These are phyloP conservation scores for Carassius auratus DNA, from an alignment of 2,113 vertebrate species.

Conservation along the genomic window DNA sequence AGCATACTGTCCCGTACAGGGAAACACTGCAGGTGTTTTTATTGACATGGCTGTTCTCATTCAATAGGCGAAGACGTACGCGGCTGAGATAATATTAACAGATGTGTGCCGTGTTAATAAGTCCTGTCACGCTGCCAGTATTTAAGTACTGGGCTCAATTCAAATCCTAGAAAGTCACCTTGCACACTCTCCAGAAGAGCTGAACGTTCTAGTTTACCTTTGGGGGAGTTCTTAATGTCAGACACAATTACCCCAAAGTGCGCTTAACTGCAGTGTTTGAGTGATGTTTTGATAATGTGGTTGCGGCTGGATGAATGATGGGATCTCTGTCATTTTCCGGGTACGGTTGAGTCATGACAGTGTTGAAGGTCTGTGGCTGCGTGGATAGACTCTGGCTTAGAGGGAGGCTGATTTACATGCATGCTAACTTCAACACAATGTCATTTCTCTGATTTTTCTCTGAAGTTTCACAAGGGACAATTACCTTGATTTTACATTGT, in stretches of 20 bases:
- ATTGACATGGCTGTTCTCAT: background rate
- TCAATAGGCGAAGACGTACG: background rate
- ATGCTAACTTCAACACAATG: background rate
- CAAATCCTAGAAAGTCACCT: slow-evolving; percentile 34
- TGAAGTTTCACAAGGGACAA: background rate
- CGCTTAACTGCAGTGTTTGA: background rate
- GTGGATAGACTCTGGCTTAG: background rate
- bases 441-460: background rate
- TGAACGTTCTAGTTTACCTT: slow-evolving; percentile 22
- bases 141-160: slow-evolving; percentile 30
- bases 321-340: background rate
- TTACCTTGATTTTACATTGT: background rate
- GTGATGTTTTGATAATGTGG: slow-evolving; percentile 15
- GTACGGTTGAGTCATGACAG: background rate
- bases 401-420: background rate
- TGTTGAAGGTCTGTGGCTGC: background rate
- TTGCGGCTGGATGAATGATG: slow-evolving; percentile 25
- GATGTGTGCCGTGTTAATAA: slow-evolving; percentile 3
- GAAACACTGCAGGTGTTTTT: slow-evolving; percentile 13
- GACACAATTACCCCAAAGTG: slow-evolving; percentile 22
- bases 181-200: background rate
- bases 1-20: background rate
- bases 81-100: background rate
- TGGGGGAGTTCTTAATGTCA: slow-evolving; percentile 10
- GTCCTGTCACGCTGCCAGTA: slow-evolving; percentile 17